A percentile compares a stretch with the other conserved stretches of the same genome.
Evolutionary conservation across 2,113 vertebrate species (phyloP).

Genomic region (Pontoporia blainvillei): DNA sequence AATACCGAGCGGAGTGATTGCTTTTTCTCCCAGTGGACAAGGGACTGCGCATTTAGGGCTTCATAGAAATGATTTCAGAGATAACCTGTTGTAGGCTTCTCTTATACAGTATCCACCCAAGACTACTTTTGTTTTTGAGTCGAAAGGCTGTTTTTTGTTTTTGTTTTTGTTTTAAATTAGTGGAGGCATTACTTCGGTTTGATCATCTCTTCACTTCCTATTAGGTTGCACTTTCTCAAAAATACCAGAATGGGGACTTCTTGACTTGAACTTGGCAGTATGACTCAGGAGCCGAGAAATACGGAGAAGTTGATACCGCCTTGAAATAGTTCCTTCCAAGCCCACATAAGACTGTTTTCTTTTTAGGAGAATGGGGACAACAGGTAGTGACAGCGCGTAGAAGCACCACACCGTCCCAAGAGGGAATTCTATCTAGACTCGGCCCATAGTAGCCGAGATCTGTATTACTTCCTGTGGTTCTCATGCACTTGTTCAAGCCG

Average conservation of each 20-base stretch:
- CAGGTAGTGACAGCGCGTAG: background rate
- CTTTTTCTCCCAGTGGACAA: background rate
- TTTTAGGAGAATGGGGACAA: background rate
- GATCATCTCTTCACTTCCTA: constrained; percentile 18
- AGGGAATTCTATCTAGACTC: background rate
- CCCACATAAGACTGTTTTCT: background rate
- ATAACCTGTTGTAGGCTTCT: background rate
- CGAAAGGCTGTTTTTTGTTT: background rate
- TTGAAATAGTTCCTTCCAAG: background rate
- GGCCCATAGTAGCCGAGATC: background rate
- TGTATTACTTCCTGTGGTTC: constrained; percentile 48
- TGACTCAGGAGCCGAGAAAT: constrained; percentile 26
- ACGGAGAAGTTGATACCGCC: background rate
- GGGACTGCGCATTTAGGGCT: background rate
- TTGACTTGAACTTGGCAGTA: background rate
- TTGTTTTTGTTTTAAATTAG: background rate
- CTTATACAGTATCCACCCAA: background rate
- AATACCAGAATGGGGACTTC: background rate
- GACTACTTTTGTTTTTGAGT: background rate
- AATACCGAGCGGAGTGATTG: accelerated
- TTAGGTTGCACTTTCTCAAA: background rate
- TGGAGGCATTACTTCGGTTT: background rate
- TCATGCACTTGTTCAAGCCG: background rate
- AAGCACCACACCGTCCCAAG: accelerated
- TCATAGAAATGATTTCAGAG: background rate